phyloP scores from a whole-genome alignment of 1,140 invertebrate species.

The Mamestra configurata region DNA sequence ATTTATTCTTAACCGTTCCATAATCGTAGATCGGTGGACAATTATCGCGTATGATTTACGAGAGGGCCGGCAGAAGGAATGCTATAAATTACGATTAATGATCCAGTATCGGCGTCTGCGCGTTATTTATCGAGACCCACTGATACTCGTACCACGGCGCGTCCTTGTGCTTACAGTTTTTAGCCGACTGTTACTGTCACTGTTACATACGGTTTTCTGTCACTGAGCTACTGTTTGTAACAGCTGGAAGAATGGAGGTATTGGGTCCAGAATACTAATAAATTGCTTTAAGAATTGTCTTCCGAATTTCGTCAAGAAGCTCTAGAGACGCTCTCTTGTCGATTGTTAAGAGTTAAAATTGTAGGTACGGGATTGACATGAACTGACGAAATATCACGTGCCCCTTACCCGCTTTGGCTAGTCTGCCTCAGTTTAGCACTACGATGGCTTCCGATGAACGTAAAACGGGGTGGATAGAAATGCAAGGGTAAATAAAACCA shows the following conservation, averaged over 20 bases:
- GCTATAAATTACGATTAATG: conserved; percentile 44
- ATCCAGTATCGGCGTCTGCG: conserved; percentile 25
- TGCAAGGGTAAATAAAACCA: too few species aligned
- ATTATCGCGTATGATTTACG: conserved; percentile 41
- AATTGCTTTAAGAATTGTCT: too few species aligned
- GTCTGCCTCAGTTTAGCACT: too few species aligned
- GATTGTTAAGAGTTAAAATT: too few species aligned
- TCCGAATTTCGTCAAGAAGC: too few species aligned
- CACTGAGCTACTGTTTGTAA: background rate
- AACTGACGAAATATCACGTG: too few species aligned
- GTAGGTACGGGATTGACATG: too few species aligned
- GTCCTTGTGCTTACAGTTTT: conserved; percentile 26
- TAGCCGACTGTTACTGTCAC: background rate
- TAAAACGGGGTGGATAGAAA: too few species aligned
- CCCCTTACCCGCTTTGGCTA: too few species aligned
- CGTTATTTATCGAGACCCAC: conserved; percentile 11
- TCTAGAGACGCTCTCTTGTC: too few species aligned
- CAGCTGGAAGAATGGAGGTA: background rate
- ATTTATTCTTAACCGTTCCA: conserved; percentile 22
- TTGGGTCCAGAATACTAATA: background rate
- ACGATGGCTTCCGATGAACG: too few species aligned
- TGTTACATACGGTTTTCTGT: background rate
- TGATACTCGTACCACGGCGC: conserved; percentile 2
- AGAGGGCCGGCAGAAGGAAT: conserved; percentile 34
- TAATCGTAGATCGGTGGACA: conserved; percentile 41